A percentile compares a stretch with the other conserved stretches of the same genome.
phyloP scores from a whole-genome alignment of 2,888 invertebrate genomes.

The Drosophila yooni region DNA sequence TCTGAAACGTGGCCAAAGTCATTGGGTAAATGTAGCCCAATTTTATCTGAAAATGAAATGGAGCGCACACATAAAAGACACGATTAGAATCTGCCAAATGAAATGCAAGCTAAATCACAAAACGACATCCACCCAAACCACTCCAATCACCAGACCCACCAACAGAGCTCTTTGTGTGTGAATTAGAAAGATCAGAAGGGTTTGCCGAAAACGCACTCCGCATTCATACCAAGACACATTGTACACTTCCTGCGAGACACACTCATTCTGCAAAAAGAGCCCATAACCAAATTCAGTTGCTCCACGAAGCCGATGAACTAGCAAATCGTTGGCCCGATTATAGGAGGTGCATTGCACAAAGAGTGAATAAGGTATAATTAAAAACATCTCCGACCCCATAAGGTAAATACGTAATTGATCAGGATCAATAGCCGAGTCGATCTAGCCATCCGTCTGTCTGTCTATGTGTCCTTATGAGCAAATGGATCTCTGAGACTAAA shows the following conservation, averaged over 20 bases:
- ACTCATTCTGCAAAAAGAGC: constrained; percentile 63
- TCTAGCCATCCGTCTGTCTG: background rate
- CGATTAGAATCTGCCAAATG: constrained; percentile 70
- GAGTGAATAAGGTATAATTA: constrained; percentile 23
- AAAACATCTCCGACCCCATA: too few species aligned
- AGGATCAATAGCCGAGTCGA: background rate
- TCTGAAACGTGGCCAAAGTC: constrained; percentile 79
- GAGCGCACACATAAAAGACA: constrained; percentile 61
- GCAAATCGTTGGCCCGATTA: constrained; percentile 82
- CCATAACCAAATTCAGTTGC: constrained; percentile 7
- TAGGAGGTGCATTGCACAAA: constrained; percentile 83
- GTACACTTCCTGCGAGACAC: constrained; percentile 80
- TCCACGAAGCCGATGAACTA: constrained; percentile 5
- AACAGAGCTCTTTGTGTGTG: constrained; percentile 78
- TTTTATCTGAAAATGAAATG: constrained; percentile 72
- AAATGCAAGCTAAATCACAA: constrained; percentile 45
- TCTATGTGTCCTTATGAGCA: background rate
- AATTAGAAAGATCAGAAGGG: constrained; percentile 77
- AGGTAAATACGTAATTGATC: background rate
- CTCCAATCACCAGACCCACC: constrained; percentile 35
- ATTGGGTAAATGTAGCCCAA: constrained; percentile 74
- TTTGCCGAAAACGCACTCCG: constrained; percentile 67
- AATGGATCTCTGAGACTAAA: background rate
- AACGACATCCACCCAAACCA: constrained; percentile 1
- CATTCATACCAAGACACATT: constrained; percentile 80